phyloP scores from a whole-genome alignment of 2,113 vertebrate genomes.

The Sminthopsis crassicaudata region DNA sequence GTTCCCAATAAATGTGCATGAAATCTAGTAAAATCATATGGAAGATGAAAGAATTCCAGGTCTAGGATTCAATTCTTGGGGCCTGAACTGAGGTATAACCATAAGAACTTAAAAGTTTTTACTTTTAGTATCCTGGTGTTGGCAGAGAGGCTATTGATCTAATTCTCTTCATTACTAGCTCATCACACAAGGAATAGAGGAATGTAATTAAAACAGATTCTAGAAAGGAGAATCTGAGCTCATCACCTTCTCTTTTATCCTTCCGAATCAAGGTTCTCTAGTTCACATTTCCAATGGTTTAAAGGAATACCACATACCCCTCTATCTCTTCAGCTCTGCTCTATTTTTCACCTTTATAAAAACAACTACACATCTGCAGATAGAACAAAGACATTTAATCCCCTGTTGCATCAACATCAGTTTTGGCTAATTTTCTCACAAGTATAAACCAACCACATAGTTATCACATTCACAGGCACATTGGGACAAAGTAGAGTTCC shows the following conservation, averaged over 20 bases:
- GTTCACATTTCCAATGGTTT: not conserved
- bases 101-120: not conserved
- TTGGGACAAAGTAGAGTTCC: not conserved
- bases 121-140: not conserved
- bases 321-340: not conserved
- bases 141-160: not conserved
- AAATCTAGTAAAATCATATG: not conserved
- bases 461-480: not conserved
- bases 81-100: not conserved
- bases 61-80: not conserved
- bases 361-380: not conserved
- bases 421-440: not conserved
- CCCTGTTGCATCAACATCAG: not conserved
- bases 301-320: not conserved
- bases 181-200: not conserved
- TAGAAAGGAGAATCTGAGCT: not conserved
- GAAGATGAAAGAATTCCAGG: not conserved
- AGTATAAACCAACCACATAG: not conserved
- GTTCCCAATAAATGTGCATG: not conserved
- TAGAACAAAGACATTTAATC: not conserved
- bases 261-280: not conserved
- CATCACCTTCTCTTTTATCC: not conserved
- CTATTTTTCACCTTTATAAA: not conserved
- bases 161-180: not conserved
- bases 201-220: not conserved